These are phyloP conservation scores for Catocala sponsa DNA, from an alignment of 2,888 invertebrate genomes.

Conservation along the genomic window DNA sequence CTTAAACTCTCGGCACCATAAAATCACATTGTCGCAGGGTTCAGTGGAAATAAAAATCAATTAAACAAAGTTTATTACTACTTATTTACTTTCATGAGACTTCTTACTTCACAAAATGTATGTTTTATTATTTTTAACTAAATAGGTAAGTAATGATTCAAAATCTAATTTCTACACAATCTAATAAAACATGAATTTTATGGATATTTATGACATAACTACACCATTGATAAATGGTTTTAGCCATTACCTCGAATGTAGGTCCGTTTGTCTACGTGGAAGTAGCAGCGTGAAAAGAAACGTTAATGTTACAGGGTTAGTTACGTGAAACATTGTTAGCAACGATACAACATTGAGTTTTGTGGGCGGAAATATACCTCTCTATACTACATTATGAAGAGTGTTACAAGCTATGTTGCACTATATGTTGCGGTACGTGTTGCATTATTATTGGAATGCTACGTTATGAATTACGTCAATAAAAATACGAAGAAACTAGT, in stretches of 20 bases:
- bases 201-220: background rate
- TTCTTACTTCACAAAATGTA: background rate
- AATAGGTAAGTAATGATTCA: background rate
- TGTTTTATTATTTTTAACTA: too few species aligned
- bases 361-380: conserved; percentile 20
- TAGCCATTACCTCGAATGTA: conserved; percentile 88
- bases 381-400: background rate
- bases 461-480: too few species aligned
- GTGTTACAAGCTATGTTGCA: background rate
- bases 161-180: background rate
- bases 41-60: too few species aligned
- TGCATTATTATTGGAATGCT: background rate
- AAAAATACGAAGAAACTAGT: too few species aligned
- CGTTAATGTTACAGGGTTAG: conserved; percentile 49
- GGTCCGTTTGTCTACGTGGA: conserved; percentile 81
- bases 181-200: conserved; percentile 1
- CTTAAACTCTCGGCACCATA: too few species aligned
- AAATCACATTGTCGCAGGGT: too few species aligned
- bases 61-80: background rate
- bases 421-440: background rate
- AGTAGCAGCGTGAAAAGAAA: conserved; percentile 78
- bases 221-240: conserved; percentile 32
- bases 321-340: conserved; percentile 34
- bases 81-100: background rate
- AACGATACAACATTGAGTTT: conserved; percentile 19